Evolutionary conservation across 2,888 invertebrate genomes (phyloP), one percentile per base, ranked within the genome.

Genomic region (Crocallis elinguaria): DNA sequence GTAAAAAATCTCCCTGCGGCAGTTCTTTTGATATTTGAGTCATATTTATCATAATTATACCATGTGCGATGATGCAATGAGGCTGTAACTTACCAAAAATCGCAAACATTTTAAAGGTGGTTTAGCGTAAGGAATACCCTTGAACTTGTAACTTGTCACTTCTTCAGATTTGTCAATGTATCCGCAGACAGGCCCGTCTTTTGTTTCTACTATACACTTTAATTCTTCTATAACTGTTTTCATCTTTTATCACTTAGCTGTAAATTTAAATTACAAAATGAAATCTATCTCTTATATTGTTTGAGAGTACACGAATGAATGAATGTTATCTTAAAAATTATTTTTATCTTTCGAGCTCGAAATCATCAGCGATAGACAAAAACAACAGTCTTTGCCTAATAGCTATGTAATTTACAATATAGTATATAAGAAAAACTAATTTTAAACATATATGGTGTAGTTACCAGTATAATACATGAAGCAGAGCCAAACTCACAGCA

Each of bases 61-160:
- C 23, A 23, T 23, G 2, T 8, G 1, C 2, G 25, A 25, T 9
- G 25, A 25, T 9, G 25, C 25, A 29, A 29, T 3, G 3, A 12
- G 30, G 16, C 14, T 11, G 5, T 14, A 38, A 36, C 21, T 79
- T 73, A 89, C 86, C 77, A 81, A 62, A 67, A 89, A 88, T 60
- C 89, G 69, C 41, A 90, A 68, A 14, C 59, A 55, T 11, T 79
- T 84, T 21, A 84, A 9, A 12, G 90, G 89, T 45, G 90, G 88
- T 58, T 79, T 81, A 1, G 87, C 90, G 61, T 86, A 90, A 1
- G 89, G 90, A 43, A 90, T 86, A 44, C 77, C 72, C 53, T 80
- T 82, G 59, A 88, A 90, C 57, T 71, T 82, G 55, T 82, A 84
- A 49, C 72, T 81, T 8, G 63, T 76, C 39, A 64, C 64, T 19